phyloP scores from a whole-genome alignment of 2,888 invertebrate genomes.

The Anarsia innoxiella region DNA sequence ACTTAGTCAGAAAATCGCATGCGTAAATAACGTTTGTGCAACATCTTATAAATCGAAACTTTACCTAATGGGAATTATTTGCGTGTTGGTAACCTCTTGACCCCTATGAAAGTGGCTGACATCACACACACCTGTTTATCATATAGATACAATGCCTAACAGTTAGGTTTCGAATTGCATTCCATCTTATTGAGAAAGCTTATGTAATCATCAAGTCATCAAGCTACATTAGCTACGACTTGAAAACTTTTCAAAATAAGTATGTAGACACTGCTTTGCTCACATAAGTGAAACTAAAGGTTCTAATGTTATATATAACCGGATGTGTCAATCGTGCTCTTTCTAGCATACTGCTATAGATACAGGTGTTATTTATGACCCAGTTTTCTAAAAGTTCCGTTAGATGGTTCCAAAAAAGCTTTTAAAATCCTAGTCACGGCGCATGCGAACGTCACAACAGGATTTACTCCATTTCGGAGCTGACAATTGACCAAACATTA shows the following conservation, averaged over 20 bases:
- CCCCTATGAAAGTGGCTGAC: constrained; percentile 36
- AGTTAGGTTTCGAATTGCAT: neutral
- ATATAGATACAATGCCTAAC: neutral
- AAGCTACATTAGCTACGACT: neutral
- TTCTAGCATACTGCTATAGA: neutral
- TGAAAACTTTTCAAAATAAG: neutral
- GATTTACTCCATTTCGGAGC: constrained; percentile 30
- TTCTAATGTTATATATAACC: neutral
- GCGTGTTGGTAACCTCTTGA: constrained; percentile 44
- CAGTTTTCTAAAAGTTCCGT: constrained; percentile 14
- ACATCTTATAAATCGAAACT: too few relatives aligned
- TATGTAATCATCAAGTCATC: neutral
- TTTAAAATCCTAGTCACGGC: constrained; percentile 8
- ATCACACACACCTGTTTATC: constrained; percentile 17
- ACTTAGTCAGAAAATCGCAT: too few relatives aligned
- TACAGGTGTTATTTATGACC: neutral
- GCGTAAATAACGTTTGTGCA: too few relatives aligned
- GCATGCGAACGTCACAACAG: constrained; percentile 32
- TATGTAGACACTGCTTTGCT: neutral
- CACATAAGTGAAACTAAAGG: too few relatives aligned
- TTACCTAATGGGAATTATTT: too few relatives aligned
- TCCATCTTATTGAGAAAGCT: neutral
- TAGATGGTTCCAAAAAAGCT: constrained; percentile 23
- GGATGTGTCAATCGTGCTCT: neutral
- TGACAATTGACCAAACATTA: constrained; percentile 29